Evolutionary conservation across 1,140 invertebrate species (phyloP), one percentile per base, ranked within the genome.

Genomic region (Whitmania pigra): DNA sequence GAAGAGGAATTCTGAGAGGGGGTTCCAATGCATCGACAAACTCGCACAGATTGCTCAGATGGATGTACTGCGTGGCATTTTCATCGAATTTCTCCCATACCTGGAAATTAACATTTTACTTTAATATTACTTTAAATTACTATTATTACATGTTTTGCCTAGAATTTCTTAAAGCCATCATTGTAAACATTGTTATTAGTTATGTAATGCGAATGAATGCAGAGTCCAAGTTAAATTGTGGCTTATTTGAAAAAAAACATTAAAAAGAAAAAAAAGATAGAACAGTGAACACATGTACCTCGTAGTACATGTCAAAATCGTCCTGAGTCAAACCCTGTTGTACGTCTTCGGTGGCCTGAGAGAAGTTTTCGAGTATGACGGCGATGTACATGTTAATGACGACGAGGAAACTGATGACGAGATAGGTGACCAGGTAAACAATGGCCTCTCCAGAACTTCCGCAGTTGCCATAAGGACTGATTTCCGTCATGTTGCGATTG

Each of bases 361-460:
- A 95, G 84, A 97, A 97, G 83, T 97, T 98, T 84, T 97, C 94
- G 82, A 97, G 87, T 83, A 97, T 97, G 80, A 97, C 93, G 78
- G 93, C 94, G 83, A 97, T 97, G 87, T 97, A 97, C 94, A 97
- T 97, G 87, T 97, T 97, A 81, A 97, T 94, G 74, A 97, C 92
- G 79, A 98, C 97, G 77, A 97, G 87, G 84, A 97, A 98, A 81
- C 91, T 94, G 80, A 97, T 96, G 77, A 97, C 92, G 80, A 97
- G 87, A 82, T 97, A 97, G 78, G 91, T 90, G 71, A 97, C 88
- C 74, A 97, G 85, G 84, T 91, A 98, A 55, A 92, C 88, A 22
- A 70, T 31, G 20, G 69, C 69, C 53, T 70, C 69, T 22, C 69
- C 69, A 25, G 69, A 49, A 53, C 69, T 70, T 53, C 69, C 69